Conservation (phyloP, 53 echinoderm and acorn worm species). For the Crossaster papposus region DNA sequence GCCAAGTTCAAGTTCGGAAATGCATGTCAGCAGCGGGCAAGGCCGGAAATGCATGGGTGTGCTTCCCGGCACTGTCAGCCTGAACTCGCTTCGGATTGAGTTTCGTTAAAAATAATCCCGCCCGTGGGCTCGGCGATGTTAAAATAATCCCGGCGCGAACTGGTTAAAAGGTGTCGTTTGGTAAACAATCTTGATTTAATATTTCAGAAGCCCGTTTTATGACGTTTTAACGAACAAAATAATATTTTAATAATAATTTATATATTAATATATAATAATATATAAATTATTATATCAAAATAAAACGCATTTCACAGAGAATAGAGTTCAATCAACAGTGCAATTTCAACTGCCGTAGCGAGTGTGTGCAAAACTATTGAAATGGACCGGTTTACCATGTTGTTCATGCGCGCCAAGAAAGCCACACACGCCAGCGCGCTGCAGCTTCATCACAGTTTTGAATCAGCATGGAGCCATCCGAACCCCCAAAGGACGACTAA, state of each 20-base stretch:
- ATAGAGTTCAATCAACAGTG: constrained; percentile 18
- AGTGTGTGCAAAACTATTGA: constrained; percentile 33
- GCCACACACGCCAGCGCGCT: not conserved
- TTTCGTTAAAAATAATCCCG: no score
- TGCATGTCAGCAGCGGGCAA: no score
- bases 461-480: constrained; percentile 8
- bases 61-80: no score
- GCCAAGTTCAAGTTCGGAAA: no score
- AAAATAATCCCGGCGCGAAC: no score
- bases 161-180: not conserved
- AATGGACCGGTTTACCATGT: not conserved
- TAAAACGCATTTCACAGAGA: constrained; percentile 22
- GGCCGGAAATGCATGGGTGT: no score
- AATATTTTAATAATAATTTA: not conserved
- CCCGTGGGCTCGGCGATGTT: no score
- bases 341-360: not conserved
- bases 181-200: not conserved
- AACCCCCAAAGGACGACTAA: constrained; percentile 1
- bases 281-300: no score
- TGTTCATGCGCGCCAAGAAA: not conserved
- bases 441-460: not conserved
- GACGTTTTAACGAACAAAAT: not conserved
- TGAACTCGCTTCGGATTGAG: no score
- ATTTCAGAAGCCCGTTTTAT: not conserved
- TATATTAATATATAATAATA: no score